Evolutionary conservation across 2,113 vertebrate genomes (phyloP), one percentile per base, ranked within the genome.

Genomic region (Rana temporaria): DNA sequence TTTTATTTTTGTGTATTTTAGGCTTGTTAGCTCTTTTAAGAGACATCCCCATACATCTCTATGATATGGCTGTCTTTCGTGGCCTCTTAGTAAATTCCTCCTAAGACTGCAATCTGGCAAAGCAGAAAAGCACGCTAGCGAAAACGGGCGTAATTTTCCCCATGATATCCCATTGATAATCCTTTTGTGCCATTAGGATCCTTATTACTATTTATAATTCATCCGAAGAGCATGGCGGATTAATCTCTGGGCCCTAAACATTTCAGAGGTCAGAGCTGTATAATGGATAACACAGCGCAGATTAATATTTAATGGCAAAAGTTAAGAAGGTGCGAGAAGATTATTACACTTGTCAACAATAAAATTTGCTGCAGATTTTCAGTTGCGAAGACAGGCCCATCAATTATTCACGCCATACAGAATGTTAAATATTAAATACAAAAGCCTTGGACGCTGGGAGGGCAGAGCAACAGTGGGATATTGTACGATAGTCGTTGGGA

Each of bases 381-480:
- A 71, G 85, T 78, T 89, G 89, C 82, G 85, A 85, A 88, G 90
- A 90, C 79, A 86, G 87, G 82, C 53, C 24, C 0, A 68, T 90
- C 84, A 86, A 90, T 91, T 91, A 92, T 91, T 92, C 86, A 91
- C 78, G 85, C 88, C 88, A 89, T 60, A 86, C 77, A 60, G 87
- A 88, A 87, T 56, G 81, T 91, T 88, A 92, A 91, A 92, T 88
- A 91, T 87, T 84, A 91, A 92, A 88, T 85, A 88, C 88, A 90
- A 79, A 85, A 90, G 89, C 86, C 88, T 85, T 83, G 88, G 91
- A 91, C 84, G 85, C 80, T 69, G 84, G 1, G 4, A 90, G 89
- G 87, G 87, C 84, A 91, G 90, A 90, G 77, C 66, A 85, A 77
- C 72, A 87, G 85, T 14, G 56, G 84, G 82, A 88, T 85, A 86